These are phyloP conservation scores for Aeoliscus strigatus DNA, from an alignment of 2,797 vertebrate species.

Conservation along the genomic window DNA sequence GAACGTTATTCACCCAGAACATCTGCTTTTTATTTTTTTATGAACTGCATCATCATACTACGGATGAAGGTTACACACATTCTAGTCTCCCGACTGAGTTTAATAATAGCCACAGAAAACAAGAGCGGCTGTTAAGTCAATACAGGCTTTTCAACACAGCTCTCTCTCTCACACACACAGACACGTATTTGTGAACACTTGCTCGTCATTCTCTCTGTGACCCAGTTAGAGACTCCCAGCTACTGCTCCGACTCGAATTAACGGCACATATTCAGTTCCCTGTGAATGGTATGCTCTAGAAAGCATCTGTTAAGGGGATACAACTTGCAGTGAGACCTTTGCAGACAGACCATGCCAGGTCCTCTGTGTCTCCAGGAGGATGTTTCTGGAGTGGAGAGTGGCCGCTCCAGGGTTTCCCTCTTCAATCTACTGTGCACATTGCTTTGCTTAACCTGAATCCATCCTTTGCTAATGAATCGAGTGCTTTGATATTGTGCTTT, in stretches of 20 bases:
- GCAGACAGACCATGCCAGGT: no score
- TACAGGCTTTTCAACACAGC: constrained; percentile 35
- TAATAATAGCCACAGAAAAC: constrained; percentile 43
- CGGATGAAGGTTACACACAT: background rate
- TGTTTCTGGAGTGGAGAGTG: no score
- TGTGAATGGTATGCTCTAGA: background rate
- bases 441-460: no score
- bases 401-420: no score
- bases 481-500: no score
- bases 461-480: no score
- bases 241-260: constrained; percentile 65
- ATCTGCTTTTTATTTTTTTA: constrained; percentile 22
- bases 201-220: constrained; percentile 56
- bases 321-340: no score
- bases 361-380: no score
- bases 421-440: no score
- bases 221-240: constrained; percentile 74
- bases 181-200: constrained; percentile 35
- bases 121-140: constrained; percentile 54
- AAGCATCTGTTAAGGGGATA: no score
- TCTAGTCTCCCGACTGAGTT: constrained; percentile 7
- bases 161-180: constrained; percentile 5
- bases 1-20: constrained; percentile 5
- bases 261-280: constrained; percentile 30
- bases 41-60: constrained; percentile 4